These are phyloP conservation scores for Drosophila pseudoobscura DNA, from an alignment of 1,140 invertebrate species.

Conservation along the genomic window DNA sequence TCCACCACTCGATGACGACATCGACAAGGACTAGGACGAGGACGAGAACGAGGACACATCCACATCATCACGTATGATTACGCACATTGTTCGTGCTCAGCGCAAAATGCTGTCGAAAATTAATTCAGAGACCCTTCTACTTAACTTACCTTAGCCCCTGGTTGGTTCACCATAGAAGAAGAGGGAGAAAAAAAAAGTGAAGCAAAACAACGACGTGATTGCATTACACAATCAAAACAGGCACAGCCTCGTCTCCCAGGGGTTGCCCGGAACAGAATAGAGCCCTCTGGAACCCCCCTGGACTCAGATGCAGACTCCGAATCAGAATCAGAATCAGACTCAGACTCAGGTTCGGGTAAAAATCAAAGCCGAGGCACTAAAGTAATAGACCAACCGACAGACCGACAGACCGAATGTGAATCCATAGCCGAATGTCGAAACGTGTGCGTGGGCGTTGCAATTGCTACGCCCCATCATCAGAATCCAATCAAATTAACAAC, in stretches of 20 bases:
- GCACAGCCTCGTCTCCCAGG: conserved; percentile 36
- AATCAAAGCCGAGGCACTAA: conserved; percentile 74
- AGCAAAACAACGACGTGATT: conserved; percentile 82
- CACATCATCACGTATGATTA: conserved; percentile 82
- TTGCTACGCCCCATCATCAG: conserved; percentile 82
- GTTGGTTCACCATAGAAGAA: background rate
- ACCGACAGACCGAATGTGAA: conserved; percentile 10
- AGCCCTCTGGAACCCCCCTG: conserved; percentile 16
- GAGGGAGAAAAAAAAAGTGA: conserved; percentile 42
- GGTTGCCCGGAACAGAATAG: conserved; percentile 24
- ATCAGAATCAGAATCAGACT: too few relatives aligned
- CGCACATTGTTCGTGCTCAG: conserved; percentile 82
- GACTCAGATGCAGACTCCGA: conserved; percentile 1
- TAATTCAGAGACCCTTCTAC: conserved; percentile 81
- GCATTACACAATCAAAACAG: conserved; percentile 82
- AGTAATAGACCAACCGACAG: conserved; percentile 56
- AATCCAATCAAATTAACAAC: conserved; percentile 83
- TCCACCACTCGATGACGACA: conserved; percentile 24
- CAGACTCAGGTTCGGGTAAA: conserved; percentile 33
- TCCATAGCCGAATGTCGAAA: conserved; percentile 34
- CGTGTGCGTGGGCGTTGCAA: conserved; percentile 81
- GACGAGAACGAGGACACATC: conserved; percentile 44
- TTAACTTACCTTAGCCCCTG: conserved; percentile 70
- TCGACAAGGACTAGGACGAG: conserved; percentile 35
- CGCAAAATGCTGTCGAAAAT: conserved; percentile 80